Base-by-base conservation (phyloP, 2,797 vertebrate species). In the Poeciliopsis turneri region DNA sequence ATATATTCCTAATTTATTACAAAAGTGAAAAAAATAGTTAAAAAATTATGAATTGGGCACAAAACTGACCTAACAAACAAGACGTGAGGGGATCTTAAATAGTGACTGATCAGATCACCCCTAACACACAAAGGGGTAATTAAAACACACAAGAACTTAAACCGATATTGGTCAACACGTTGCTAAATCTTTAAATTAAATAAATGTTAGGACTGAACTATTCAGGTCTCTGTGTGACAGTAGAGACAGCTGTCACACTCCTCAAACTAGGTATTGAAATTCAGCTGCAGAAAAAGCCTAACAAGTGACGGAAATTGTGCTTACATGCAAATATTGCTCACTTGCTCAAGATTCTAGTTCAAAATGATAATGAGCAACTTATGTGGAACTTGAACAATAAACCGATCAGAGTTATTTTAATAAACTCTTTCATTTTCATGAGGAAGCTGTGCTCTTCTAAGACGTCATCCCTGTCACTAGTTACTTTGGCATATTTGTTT, bases 401-500 rank as follows among this genome's bases (percentile, higher is more conserved):
- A 47, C 25, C 45, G 36, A 46, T 61, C 70, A 70, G 1, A 33
- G 1, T 0, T 28, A 25, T 30, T 78, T 36, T 12, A 41, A 45
- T 57, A 28, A 57, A 28, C 12, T 80, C 45, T 69, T 75, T 73
- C 76, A 41, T 85, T 80, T 83, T 77, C n/a, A 55, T 39, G n/a
- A 33, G 4, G 33, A 30, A 70, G 51, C 10, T 13, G 70, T n/a
- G 70, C 72, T 15, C 80, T 80, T 41, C 79, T 36, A 0, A 74
- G 85, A 88, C 88, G 57, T 84, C 9, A 2, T 30, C 3, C n/a
- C 3, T 7, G 16, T 76, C 74, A 82, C 77, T 66, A 78, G 33
- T 88, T 90, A 76, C 74, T 33, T 39, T 73, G 78, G 87, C 72
- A 23, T 47, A 70, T 80, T 83, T 46, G 46, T 30, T 8, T 49